phyloP scores from a whole-genome alignment of 2,113 vertebrate species.

The Sarotherodon lohbergeri region DNA sequence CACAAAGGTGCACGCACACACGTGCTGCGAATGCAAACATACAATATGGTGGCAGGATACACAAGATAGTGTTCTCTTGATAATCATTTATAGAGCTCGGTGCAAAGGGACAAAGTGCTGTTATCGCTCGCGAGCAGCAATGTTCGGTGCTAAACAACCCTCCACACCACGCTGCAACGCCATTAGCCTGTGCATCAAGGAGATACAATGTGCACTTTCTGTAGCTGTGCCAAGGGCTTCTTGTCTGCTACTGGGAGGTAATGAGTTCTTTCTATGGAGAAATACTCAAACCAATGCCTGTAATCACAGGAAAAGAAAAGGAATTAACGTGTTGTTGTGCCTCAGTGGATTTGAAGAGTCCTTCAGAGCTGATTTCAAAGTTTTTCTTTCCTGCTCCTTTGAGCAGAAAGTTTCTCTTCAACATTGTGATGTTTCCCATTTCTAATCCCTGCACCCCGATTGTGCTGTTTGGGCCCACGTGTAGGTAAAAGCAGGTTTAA shows the following conservation, averaged over 20 bases:
- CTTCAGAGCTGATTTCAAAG: conserved; percentile 24
- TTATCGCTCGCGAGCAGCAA: conserved; percentile 56
- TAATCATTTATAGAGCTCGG: conserved; percentile 49
- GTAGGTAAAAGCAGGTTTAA: conserved; percentile 1
- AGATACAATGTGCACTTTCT: conserved; percentile 45
- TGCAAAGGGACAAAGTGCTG: conserved; percentile 44
- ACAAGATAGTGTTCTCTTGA: conserved; percentile 38
- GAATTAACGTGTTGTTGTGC: conserved; percentile 31
- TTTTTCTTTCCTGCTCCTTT: neutral
- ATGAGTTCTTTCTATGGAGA: conserved; percentile 33
- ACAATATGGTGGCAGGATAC: conserved; percentile 3
- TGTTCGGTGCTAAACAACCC: conserved; percentile 33
- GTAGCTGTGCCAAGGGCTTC: conserved; percentile 27
- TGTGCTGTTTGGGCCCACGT: neutral
- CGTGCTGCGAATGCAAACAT: conserved; percentile 26
- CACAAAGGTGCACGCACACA: neutral
- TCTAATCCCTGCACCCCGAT: neutral
- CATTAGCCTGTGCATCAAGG: conserved; percentile 51
- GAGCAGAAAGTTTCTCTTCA: neutral
- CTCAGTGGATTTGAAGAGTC: conserved; percentile 15
- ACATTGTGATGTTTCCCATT: neutral
- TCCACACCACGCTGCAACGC: conserved; percentile 33
- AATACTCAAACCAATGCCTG: conserved; percentile 4
- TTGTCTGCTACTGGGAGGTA: conserved; percentile 51
- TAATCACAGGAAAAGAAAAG: conserved; percentile 46